Conservation (phyloP, 2,113 vertebrate genomes). For the Lophura nycthemera region DNA sequence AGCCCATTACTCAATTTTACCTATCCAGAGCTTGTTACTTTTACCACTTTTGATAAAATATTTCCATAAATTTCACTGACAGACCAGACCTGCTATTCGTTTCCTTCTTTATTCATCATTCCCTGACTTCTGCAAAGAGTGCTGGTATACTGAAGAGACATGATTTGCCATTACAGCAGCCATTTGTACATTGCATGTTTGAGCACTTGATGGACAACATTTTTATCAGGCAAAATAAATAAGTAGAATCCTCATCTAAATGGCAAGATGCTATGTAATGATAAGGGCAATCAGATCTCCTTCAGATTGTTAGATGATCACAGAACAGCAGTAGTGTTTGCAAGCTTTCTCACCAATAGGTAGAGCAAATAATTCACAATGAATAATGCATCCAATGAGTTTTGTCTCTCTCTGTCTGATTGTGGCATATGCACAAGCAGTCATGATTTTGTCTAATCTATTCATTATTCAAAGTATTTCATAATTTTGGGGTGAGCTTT, state of each 20-base stretch:
- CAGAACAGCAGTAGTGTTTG: slow-evolving; percentile 41
- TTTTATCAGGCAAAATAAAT: neutral
- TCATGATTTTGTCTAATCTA: slow-evolving; percentile 46
- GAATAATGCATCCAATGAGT: slow-evolving; percentile 70
- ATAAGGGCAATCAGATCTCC: slow-evolving; percentile 53
- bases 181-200: neutral
- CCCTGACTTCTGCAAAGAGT: neutral
- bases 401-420: slow-evolving; percentile 34
- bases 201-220: slow-evolving; percentile 19
- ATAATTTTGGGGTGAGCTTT: slow-evolving; percentile 52
- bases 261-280: neutral
- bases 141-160: neutral
- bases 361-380: slow-evolving; percentile 51
- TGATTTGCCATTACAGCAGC: neutral
- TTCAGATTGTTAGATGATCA: slow-evolving; percentile 46
- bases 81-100: neutral
- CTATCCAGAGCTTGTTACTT: neutral
- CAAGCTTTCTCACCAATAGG: slow-evolving; percentile 49
- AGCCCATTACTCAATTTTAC: neutral
- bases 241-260: neutral
- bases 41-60: neutral
- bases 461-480: slow-evolving; percentile 59
- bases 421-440: neutral
- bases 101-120: neutral
- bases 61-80: neutral